Percentiles rank a stretch among this genome's conserved stretches.
Evolutionary conservation across 2,888 invertebrate species (phyloP).

Genomic region (Chalcis sispes): DNA sequence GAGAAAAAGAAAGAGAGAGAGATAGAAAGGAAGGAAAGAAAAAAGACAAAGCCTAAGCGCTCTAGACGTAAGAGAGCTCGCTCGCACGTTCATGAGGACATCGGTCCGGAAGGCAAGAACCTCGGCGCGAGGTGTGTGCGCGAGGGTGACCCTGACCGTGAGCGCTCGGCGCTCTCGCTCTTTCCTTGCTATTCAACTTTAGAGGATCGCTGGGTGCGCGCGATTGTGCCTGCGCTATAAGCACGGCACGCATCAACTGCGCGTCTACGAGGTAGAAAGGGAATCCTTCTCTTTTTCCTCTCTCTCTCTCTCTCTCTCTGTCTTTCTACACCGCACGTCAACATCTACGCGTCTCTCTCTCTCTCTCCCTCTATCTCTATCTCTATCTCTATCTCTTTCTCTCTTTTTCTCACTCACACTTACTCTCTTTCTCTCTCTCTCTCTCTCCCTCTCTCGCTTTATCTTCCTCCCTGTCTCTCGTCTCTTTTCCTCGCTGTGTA

Average conservation of each 20-base stretch:
- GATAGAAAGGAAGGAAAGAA: neutral
- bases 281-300: conserved; percentile 32
- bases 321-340: too few relatives aligned
- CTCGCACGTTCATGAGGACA: conserved; percentile 33
- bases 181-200: too few relatives aligned
- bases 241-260: too few relatives aligned
- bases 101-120: conserved; percentile 52
- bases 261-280: conserved; percentile 40
- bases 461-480: neutral
- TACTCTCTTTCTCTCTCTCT: conserved; percentile 7
- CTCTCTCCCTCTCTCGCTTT: conserved; percentile 8
- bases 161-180: neutral
- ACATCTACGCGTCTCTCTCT: conserved; percentile 12
- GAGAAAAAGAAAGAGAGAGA: neutral
- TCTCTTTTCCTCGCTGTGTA: neutral
- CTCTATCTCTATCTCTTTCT: neutral
- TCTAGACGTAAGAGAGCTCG: neutral
- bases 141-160: conserved; percentile 57
- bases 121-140: conserved; percentile 28
- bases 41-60: conserved; percentile 8
- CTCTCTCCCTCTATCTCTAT: neutral
- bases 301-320: conserved; percentile 10
- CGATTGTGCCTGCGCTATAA: too few relatives aligned
- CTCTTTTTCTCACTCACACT: neutral
- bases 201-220: too few relatives aligned